Evolutionary conservation across 2,797 vertebrate species (phyloP).

Genomic region (Sciurus carolinensis): DNA sequence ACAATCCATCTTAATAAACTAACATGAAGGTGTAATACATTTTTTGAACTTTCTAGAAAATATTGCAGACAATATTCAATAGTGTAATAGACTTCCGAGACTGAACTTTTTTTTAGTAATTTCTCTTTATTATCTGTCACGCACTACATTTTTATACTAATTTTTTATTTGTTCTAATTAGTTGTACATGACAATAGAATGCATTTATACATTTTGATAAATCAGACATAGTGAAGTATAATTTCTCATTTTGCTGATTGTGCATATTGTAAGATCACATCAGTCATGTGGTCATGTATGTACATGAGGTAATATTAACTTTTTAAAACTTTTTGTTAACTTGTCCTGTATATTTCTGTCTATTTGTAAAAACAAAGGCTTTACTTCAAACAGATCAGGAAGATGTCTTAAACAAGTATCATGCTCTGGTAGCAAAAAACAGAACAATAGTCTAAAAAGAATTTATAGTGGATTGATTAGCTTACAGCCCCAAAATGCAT

Average conservation of each 20-base stretch:
- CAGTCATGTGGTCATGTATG: too few species aligned
- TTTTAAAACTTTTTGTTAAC: background rate
- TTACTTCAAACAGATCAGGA: background rate
- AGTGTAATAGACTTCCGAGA: background rate
- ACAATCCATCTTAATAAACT: conserved; percentile 9
- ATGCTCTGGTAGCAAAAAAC: background rate
- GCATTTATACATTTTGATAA: too few species aligned
- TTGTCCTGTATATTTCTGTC: background rate
- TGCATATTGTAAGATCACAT: too few species aligned
- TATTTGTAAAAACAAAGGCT: background rate
- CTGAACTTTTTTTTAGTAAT: background rate
- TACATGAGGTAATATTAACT: too few species aligned
- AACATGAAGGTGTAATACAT: background rate
- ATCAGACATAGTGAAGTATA: too few species aligned
- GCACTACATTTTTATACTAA: too few species aligned
- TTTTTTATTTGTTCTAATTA: too few species aligned
- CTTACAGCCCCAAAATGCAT: background rate
- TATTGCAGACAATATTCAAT: background rate
- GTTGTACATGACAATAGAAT: too few species aligned
- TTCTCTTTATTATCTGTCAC: too few species aligned
- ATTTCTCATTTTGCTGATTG: too few species aligned
- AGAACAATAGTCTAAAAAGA: background rate
- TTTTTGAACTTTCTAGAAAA: conserved; percentile 54
- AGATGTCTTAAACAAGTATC: background rate
- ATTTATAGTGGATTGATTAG: background rate